Conservation (phyloP, 2,797 vertebrate species). For the Poecilia gillii region DNA sequence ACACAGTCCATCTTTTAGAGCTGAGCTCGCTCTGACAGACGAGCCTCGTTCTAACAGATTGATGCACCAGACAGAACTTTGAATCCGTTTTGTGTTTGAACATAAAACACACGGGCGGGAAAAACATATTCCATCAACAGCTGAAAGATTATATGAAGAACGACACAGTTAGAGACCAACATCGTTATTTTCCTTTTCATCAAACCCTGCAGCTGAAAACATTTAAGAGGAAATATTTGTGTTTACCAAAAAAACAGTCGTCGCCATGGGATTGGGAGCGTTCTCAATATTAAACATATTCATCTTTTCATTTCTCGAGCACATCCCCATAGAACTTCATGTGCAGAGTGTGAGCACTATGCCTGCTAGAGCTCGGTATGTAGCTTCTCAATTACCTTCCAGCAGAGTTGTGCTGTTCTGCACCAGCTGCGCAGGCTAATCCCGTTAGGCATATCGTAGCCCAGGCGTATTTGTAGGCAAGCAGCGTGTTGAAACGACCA, state of each 20-base stretch:
- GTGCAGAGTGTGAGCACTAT: slow-evolving; percentile 9
- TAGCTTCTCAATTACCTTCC: slow-evolving; percentile 53
- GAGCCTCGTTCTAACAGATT: not conserved
- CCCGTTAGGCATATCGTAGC: slow-evolving; percentile 52
- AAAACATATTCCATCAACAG: not conserved
- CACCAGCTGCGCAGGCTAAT: slow-evolving; percentile 51
- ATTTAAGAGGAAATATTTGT: slow-evolving; percentile 28
- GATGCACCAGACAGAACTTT: not conserved
- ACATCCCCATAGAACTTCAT: not conserved
- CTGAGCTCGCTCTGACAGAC: not conserved
- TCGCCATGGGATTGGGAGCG: slow-evolving; percentile 22
- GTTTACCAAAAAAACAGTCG: not conserved
- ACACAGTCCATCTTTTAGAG: not conserved
- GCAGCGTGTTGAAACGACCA: slow-evolving; percentile 43
- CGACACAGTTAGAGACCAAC: slow-evolving; percentile 1
- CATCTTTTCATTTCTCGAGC: slow-evolving; percentile 25
- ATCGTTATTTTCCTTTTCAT: not conserved
- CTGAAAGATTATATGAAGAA: not conserved
- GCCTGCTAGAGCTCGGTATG: slow-evolving; percentile 37
- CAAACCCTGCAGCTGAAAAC: slow-evolving; percentile 18
- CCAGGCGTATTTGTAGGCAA: slow-evolving; percentile 42
- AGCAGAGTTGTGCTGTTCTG: slow-evolving; percentile 37
- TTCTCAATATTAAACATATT: slow-evolving; percentile 33
- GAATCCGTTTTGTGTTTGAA: not conserved
- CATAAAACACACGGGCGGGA: not conserved